These are phyloP conservation scores for Urocynchramus pylzowi DNA, from an alignment of 2,113 vertebrate genomes.

Conservation along the genomic window DNA sequence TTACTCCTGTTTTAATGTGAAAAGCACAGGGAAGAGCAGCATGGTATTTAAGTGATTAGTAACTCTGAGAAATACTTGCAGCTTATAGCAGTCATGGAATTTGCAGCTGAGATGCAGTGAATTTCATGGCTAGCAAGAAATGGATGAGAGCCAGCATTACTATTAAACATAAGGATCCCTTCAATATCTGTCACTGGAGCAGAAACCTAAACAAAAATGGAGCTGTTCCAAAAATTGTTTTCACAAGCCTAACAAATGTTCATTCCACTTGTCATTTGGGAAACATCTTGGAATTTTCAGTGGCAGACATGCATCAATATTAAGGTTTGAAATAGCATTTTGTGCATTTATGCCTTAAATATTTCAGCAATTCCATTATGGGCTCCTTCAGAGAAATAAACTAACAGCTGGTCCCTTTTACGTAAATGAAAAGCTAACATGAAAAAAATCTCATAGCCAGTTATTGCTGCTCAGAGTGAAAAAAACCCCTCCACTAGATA, in stretches of 20 bases:
- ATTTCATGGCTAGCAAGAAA: neutral
- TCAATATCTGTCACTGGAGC: neutral
- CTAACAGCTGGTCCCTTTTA: constrained; percentile 24
- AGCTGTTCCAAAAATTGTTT: neutral
- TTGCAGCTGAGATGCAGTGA: neutral
- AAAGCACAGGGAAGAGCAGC: neutral
- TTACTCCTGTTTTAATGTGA: neutral
- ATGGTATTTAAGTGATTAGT: neutral
- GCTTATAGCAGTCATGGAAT: neutral
- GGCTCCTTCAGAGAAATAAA: constrained; percentile 33
- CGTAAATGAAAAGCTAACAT: neutral
- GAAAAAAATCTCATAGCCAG: constrained; percentile 5
- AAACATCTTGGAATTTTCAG: neutral
- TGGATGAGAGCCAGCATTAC: neutral
- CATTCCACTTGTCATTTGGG: neutral
- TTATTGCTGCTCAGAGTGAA: neutral
- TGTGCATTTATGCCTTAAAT: constrained; percentile 38
- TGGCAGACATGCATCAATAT: neutral
- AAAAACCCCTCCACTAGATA: neutral
- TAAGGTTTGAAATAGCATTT: constrained; percentile 14
- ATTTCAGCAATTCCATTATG: constrained; percentile 53
- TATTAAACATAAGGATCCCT: neutral
- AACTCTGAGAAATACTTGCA: neutral
- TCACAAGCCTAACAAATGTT: neutral
- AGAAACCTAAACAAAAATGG: neutral